These are phyloP conservation scores for Spongilla lacustris DNA, from an alignment of 37 sponge, comb jelly and placozoan genomes.

Conservation along the genomic window DNA sequence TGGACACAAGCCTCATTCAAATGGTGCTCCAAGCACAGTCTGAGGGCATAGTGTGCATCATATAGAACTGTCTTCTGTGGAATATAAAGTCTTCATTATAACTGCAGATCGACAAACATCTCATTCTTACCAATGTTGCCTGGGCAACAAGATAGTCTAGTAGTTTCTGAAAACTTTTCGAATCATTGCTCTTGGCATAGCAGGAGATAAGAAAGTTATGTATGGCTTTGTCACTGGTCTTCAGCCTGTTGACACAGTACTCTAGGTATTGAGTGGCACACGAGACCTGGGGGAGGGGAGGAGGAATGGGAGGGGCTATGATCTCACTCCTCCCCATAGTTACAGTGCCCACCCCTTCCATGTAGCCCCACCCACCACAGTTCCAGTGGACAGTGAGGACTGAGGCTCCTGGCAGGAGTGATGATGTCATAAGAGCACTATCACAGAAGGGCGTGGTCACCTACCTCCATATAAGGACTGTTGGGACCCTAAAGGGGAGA, in stretches of 20 bases:
- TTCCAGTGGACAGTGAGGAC: too few species aligned
- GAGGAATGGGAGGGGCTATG: background rate
- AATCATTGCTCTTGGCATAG: slow-evolving; percentile 60
- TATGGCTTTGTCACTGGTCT: slow-evolving; percentile 71
- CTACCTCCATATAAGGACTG: too few species aligned
- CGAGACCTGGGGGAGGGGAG: slow-evolving; percentile 22
- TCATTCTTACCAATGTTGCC: too few species aligned
- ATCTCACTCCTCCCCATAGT: too few species aligned
- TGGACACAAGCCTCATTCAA: slow-evolving; percentile 83
- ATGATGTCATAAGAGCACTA: too few species aligned
- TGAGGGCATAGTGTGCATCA: slow-evolving; percentile 93
- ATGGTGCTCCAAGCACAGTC: slow-evolving; percentile 86
- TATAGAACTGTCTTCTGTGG: slow-evolving; percentile 22
- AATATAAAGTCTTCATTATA: too few species aligned
- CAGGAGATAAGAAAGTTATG: slow-evolving; percentile 95
- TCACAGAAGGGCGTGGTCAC: too few species aligned
- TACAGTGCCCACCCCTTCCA: too few species aligned
- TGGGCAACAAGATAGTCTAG: slow-evolving; percentile 47
- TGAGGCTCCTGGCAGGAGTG: too few species aligned
- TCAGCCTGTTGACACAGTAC: slow-evolving; percentile 79
- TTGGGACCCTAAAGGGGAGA: too few species aligned
- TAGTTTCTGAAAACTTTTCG: slow-evolving; percentile 50
- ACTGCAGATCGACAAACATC: too few species aligned
- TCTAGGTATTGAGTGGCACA: slow-evolving; percentile 90
- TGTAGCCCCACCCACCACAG: too few species aligned